Conservation (phyloP, 2,888 invertebrate genomes). For the Philaethria dido region DNA sequence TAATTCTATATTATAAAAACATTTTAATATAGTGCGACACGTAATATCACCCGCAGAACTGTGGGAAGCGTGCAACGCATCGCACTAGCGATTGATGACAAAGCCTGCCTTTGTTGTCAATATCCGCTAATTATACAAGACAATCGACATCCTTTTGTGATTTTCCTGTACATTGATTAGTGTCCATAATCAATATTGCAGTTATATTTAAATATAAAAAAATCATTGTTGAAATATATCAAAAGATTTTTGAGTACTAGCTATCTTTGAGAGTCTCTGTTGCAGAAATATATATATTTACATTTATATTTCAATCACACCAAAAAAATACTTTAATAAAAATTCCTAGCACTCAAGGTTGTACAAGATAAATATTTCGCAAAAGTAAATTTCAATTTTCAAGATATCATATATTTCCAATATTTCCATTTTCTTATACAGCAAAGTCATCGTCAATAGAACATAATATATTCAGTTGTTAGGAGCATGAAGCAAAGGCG, state of each 20-base stretch:
- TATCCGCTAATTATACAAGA: conserved; percentile 62
- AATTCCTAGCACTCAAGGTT: not conserved
- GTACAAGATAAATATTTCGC: conserved; percentile 1
- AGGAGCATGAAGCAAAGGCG: conserved; percentile 59
- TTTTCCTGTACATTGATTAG: conserved; percentile 49
- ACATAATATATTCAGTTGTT: conserved; percentile 75
- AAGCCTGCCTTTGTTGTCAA: conserved; percentile 60
- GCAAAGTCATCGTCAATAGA: conserved; percentile 57
- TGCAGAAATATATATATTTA: not conserved
- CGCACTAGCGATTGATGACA: conserved; percentile 54
- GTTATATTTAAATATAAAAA: too few relatives aligned
- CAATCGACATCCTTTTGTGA: conserved; percentile 58
- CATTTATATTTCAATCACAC: not conserved
- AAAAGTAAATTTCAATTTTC: conserved; percentile 18
- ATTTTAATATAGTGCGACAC: not conserved
- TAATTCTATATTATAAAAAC: not conserved
- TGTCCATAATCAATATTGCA: too few relatives aligned
- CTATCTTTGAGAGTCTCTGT: too few relatives aligned
- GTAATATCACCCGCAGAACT: conserved; percentile 3
- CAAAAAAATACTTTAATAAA: conserved; percentile 3
- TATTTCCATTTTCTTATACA: conserved; percentile 55
- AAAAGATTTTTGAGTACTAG: too few relatives aligned
- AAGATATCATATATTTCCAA: conserved; percentile 57
- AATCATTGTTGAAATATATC: not conserved
- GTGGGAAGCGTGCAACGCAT: conserved; percentile 47